Percentiles rank a stretch among this genome's conserved stretches.
phyloP scores from a whole-genome alignment of 2,888 invertebrate genomes.

The Thecocarcelia acutangulata region DNA sequence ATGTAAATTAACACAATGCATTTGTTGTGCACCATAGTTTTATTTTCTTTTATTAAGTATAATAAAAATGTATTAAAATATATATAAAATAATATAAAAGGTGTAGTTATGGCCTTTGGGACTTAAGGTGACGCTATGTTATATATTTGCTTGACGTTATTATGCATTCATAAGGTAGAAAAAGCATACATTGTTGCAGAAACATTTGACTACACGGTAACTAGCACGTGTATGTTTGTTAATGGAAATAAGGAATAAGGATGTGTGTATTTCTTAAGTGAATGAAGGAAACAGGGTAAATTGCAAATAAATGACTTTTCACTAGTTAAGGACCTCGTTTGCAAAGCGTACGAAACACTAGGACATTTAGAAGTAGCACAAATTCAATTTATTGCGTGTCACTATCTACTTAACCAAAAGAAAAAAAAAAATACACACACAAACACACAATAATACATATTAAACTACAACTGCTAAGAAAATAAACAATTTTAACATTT shows the following conservation, averaged over 20 bases:
- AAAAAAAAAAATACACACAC: conserved; percentile 8
- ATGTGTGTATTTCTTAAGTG: conserved; percentile 10
- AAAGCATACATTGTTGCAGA: conserved; percentile 23
- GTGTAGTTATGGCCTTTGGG: too few species aligned
- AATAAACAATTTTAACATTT: conserved; percentile 41
- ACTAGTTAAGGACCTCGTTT: conserved; percentile 59
- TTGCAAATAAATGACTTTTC: conserved; percentile 41
- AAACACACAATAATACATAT: conserved; percentile 25
- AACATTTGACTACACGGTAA: conserved; percentile 6
- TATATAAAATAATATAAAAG: too few species aligned
- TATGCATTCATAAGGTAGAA: too few species aligned
- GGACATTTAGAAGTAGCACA: conserved; percentile 46
- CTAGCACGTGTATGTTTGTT: too few species aligned
- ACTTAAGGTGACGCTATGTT: too few species aligned
- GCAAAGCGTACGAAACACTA: conserved; percentile 51
- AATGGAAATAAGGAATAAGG: conserved; percentile 4
- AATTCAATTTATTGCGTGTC: conserved; percentile 67
- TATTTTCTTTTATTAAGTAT: too few species aligned
- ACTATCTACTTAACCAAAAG: conserved; percentile 38
- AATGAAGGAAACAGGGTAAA: conserved; percentile 27
- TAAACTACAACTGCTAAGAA: conserved; percentile 1
- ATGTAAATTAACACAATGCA: too few species aligned
- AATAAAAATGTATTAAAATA: too few species aligned
- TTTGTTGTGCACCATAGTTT: too few species aligned
- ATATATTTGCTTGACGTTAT: too few species aligned